Evolutionary conservation across 2,113 vertebrate genomes (phyloP).

Genomic region (Cheirogaleus medius): DNA sequence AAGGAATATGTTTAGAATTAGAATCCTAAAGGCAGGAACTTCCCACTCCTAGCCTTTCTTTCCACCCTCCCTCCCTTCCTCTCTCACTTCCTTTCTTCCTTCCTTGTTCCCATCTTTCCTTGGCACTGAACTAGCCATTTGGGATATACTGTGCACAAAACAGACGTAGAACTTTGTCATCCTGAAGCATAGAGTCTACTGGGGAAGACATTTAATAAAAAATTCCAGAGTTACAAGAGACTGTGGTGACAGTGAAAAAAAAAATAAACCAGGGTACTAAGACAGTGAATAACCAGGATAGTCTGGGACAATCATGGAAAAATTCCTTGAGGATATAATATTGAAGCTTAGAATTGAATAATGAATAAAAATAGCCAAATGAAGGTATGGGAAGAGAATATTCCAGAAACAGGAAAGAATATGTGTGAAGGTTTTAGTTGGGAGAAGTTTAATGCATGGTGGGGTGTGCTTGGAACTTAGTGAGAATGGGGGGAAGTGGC

Average conservation of each 20-base stretch:
- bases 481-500: not conserved
- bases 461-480: not conserved
- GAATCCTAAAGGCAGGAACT: not conserved
- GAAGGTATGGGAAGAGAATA: not conserved
- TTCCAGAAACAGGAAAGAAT: not conserved
- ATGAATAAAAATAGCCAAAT: not conserved
- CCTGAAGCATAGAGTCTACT: not conserved
- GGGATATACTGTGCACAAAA: not conserved
- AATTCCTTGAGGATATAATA: not conserved
- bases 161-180: not conserved
- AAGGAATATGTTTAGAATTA: not conserved
- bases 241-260: not conserved
- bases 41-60: not conserved
- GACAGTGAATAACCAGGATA: not conserved
- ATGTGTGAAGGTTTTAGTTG: not conserved
- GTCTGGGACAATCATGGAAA: not conserved
- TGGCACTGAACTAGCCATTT: not conserved
- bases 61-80: accelerated
- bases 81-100: not conserved
- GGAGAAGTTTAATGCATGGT: not conserved
- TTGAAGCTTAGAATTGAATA: not conserved
- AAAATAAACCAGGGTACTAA: not conserved
- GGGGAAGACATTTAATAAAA: not conserved
- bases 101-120: not conserved
- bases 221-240: not conserved